Evolutionary conservation across 2,888 invertebrate species (phyloP).

Genomic region (Apeira syringaria): DNA sequence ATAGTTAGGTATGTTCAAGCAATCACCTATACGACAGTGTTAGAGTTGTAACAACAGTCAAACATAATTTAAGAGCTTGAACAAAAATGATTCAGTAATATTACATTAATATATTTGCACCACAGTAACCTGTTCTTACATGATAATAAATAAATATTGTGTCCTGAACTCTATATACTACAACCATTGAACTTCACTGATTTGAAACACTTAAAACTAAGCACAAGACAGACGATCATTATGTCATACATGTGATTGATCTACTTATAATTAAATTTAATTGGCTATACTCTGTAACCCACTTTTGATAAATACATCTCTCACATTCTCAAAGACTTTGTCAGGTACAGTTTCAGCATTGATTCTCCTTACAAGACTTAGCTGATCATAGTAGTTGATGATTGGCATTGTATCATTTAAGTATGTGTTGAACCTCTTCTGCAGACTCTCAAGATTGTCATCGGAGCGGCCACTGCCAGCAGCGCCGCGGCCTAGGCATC

Average conservation of each 20-base stretch:
- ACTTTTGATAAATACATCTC: constrained; percentile 70
- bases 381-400: constrained; percentile 89
- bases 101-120: no score
- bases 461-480: constrained; percentile 96
- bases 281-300: constrained; percentile 54
- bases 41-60: no score
- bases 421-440: constrained; percentile 94
- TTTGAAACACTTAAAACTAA: constrained; percentile 5
- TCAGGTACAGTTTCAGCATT: constrained; percentile 87
- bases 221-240: constrained; percentile 15
- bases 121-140: no score
- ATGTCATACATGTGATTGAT: constrained; percentile 31
- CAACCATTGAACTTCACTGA: constrained; percentile 13
- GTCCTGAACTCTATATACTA: constrained; percentile 1
- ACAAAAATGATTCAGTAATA: no score
- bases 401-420: constrained; percentile 95
- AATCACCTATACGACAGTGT: no score
- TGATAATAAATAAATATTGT: constrained; percentile 1
- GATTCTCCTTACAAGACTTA: constrained; percentile 89
- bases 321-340: constrained; percentile 86
- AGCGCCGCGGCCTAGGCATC: constrained; percentile 94
- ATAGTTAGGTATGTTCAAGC: no score
- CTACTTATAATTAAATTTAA: constrained; percentile 46
- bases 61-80: no score
- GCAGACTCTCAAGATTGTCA: constrained; percentile 95